Base-by-base conservation (phyloP, 2,113 vertebrate species). In the Pseudopodoces humilis region DNA sequence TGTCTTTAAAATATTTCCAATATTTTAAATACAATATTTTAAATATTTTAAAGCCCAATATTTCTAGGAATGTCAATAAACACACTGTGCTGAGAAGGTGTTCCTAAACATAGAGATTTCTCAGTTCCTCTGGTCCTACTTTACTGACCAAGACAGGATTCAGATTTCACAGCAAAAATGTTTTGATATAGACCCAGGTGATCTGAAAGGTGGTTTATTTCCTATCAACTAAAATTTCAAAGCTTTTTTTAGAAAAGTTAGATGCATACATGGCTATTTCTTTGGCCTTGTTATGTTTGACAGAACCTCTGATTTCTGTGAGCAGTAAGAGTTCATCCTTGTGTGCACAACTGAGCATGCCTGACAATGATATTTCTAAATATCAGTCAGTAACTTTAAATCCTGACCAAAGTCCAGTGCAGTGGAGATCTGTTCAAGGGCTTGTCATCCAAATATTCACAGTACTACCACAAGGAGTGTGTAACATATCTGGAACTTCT, bases 1-100 rank as follows among this genome's bases (percentile, higher is more conserved):
- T 84, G 20, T 67, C 84, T 84, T 81, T 44, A 55, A 72, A 94
- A 94, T n/a, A n/a, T n/a, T n/a, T n/a, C n/a, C n/a, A n/a, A n/a
- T n/a, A n/a, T n/a, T n/a, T n/a, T n/a, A n/a, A n/a, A n/a, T n/a
- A n/a, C n/a, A n/a, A n/a, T n/a, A n/a, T n/a, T n/a, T n/a, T n/a
- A n/a, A n/a, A n/a, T n/a, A n/a, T n/a, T n/a, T n/a, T n/a, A 60
- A 15, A 91, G 55, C 23, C 24, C 33, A 30, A 35, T 55, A 35
- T 43, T 88, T 93, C 24, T 76, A 80, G 31, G 43, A 83, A 55
- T 47, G 55, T 67, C 64, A 75, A 27, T 77, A 55, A 80, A 47
- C 10, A 43, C 6, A 23, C 9, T 10, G 35, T 50, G 43, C 24
- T 75, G 79, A 77, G 81, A 92, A 86, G 13, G 2, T 46, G 28